Conservation (phyloP, 2,888 invertebrate species). For the Keiferia lycopersicella region DNA sequence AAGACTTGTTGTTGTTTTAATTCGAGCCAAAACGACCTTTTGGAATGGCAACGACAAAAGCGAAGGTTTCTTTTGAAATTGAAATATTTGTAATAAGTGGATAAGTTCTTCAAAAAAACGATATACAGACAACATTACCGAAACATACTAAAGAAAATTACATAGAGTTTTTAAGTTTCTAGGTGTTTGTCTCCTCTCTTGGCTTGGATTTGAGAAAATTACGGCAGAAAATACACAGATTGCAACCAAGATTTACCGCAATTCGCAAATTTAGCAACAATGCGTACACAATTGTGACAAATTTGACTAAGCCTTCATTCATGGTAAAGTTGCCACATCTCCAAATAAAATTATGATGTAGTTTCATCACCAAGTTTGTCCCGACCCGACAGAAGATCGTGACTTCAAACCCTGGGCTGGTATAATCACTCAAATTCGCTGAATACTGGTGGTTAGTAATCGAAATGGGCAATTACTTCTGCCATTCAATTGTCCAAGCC, state of each 20-base stretch:
- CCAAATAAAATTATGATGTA: constrained; percentile 22
- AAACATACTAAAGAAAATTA: neutral
- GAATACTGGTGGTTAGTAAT: constrained; percentile 62
- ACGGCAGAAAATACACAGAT: neutral
- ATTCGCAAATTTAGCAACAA: constrained; percentile 9
- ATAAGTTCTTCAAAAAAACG: neutral
- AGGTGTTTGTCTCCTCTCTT: neutral
- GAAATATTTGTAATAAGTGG: neutral
- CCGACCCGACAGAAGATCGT: constrained; percentile 55
- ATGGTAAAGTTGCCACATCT: constrained; percentile 14
- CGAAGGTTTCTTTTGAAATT: no score
- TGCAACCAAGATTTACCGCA: neutral
- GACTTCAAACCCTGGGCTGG: constrained; percentile 56
- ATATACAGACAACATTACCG: neutral
- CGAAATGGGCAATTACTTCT: constrained; percentile 63
- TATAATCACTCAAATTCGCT: constrained; percentile 62
- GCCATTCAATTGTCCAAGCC: constrained; percentile 68
- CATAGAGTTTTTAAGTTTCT: neutral
- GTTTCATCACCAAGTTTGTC: constrained; percentile 17
- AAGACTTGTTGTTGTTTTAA: no score
- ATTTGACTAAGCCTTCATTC: constrained; percentile 17
- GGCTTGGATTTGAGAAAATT: neutral
- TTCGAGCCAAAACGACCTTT: no score
- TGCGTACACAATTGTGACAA: constrained; percentile 20
- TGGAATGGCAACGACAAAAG: no score